Percentiles rank a stretch among this genome's conserved stretches.
phyloP scores from a whole-genome alignment of 2,113 vertebrate genomes.

The Chitala chitala region DNA sequence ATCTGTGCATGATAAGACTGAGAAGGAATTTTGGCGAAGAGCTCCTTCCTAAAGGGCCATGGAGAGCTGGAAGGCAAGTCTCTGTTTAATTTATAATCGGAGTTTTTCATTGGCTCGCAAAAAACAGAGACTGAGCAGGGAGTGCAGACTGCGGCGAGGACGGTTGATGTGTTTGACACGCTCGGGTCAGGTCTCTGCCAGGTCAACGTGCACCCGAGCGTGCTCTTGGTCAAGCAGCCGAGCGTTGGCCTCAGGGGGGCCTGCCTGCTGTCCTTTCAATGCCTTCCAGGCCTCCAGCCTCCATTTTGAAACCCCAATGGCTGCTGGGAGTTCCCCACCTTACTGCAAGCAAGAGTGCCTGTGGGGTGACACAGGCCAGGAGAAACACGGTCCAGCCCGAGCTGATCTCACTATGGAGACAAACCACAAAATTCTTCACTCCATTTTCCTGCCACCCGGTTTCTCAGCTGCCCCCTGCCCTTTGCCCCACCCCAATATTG shows the following conservation, averaged over 20 bases:
- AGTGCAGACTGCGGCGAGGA: neutral
- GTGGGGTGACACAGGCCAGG: no score
- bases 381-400: no score
- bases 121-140: neutral
- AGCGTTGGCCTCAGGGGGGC: neutral
- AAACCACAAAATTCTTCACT: neutral
- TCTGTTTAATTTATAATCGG: neutral
- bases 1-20: slow-evolving; percentile 4
- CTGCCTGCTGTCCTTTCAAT: neutral
- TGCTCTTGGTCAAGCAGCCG: no score
- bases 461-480: neutral
- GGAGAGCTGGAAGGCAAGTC: neutral
- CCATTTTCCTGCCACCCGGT: neutral
- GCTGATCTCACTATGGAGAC: slow-evolving; percentile 1
- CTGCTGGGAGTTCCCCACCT: neutral
- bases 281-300: neutral
- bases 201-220: no score
- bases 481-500: neutral
- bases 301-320: neutral
- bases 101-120: neutral
- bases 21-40: slow-evolving; percentile 9
- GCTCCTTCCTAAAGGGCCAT: neutral
- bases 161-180: neutral
- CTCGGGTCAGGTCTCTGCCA: no score
- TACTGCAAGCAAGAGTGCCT: no score